Percentiles rank a stretch among this genome's conserved stretches.
These are phyloP conservation scores for Microcebus jonahi DNA, from an alignment of 2,113 vertebrate genomes.

Conservation along the genomic window DNA sequence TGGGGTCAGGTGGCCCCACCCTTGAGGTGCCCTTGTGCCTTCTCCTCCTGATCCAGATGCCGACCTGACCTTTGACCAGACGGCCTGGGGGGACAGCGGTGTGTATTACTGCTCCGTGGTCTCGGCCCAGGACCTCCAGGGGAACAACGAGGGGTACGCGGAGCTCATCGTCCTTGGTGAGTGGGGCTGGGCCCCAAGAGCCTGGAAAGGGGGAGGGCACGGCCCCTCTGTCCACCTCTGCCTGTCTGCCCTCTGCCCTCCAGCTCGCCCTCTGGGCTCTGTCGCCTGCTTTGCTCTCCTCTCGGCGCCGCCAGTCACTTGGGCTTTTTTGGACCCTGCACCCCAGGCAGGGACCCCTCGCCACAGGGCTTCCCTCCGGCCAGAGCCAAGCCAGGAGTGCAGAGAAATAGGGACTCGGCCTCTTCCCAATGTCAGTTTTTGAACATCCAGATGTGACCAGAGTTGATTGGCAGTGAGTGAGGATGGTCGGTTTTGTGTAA, in stretches of 20 bases:
- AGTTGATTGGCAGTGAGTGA: background rate
- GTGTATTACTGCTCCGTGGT: conserved; percentile 91
- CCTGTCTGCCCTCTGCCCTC: background rate
- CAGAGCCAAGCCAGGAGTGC: background rate
- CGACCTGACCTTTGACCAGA: conserved; percentile 90
- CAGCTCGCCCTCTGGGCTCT: conserved; percentile 42
- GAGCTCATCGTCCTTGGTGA: conserved; percentile 93
- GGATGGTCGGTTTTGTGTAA: background rate
- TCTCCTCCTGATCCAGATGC: conserved; percentile 84
- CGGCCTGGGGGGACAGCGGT: conserved; percentile 93
- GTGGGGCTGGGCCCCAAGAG: conserved; percentile 26
- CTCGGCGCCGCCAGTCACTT: conserved; percentile 67
- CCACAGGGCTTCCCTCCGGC: background rate
- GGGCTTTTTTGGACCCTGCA: conserved; percentile 44
- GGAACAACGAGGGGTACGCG: conserved; percentile 90
- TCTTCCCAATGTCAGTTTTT: background rate
- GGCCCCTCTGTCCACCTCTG: background rate
- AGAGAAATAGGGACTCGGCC: background rate
- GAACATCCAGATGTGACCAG: background rate
- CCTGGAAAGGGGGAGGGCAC: background rate
- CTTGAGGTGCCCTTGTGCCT: background rate
- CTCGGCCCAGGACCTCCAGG: conserved; percentile 88
- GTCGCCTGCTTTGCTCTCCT: conserved; percentile 48
- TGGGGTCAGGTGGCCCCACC: background rate
- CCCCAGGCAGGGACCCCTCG: background rate